phyloP scores from a whole-genome alignment of 2,797 vertebrate species.

The Pagetopsis macropterus region DNA sequence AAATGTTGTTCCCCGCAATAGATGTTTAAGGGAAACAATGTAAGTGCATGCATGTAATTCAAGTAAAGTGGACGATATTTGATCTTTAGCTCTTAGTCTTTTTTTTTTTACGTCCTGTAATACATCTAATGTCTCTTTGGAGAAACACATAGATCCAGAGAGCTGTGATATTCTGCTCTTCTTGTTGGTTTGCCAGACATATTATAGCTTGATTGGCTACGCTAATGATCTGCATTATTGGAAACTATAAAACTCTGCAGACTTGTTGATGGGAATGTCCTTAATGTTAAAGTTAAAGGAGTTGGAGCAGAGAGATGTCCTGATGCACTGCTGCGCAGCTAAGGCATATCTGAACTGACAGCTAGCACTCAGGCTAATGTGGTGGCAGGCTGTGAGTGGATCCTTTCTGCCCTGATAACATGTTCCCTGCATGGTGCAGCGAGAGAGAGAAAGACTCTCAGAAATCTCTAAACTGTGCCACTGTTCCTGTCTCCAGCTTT shows the following conservation, averaged over 20 bases:
- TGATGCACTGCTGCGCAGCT: constrained; percentile 81
- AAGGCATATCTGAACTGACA: constrained; percentile 88
- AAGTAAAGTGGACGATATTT: no score
- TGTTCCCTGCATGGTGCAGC: constrained; percentile 37
- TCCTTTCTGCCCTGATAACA: constrained; percentile 73
- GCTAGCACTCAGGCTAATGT: constrained; percentile 82
- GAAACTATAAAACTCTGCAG: constrained; percentile 87
- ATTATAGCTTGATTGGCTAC: constrained; percentile 86
- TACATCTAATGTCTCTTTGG: neutral
- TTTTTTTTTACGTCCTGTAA: no score
- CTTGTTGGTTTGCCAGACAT: constrained; percentile 69
- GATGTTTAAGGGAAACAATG: no score
- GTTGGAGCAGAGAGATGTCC: constrained; percentile 74
- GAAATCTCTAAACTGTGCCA: constrained; percentile 56
- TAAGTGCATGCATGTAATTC: no score
- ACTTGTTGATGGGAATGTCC: constrained; percentile 90
- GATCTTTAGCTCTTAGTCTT: no score
- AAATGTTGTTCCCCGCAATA: no score
- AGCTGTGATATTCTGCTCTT: constrained; percentile 27
- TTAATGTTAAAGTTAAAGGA: constrained; percentile 88
- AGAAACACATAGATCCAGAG: neutral
- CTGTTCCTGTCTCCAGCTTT: constrained; percentile 59
- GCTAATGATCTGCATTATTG: constrained; percentile 89
- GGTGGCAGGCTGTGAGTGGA: constrained; percentile 80
- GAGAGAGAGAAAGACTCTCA: constrained; percentile 45